A percentile compares a stretch with the other conserved stretches of the same genome.
These are phyloP conservation scores for Rotaria socialis DNA, from an alignment of 2,888 invertebrate species.

Conservation along the genomic window DNA sequence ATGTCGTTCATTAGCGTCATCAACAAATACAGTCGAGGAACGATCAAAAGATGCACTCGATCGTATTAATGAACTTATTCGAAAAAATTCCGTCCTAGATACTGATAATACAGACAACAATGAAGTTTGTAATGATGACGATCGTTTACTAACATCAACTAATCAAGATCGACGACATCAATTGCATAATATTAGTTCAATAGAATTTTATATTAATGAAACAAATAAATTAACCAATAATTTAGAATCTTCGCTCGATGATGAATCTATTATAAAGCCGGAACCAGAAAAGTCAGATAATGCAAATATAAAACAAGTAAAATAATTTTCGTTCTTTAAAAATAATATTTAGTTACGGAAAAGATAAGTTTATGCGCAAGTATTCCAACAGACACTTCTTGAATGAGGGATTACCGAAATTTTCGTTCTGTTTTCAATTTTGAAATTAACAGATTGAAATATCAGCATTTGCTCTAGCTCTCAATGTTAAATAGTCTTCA, in stretches of 20 bases:
- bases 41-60: slow-evolving; percentile 21
- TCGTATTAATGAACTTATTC: slow-evolving; percentile 30
- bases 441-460: too few species aligned
- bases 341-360: too few species aligned
- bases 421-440: too few species aligned
- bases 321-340: too few species aligned
- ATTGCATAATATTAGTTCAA: background rate
- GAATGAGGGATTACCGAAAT: too few species aligned
- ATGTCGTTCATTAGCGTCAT: background rate
- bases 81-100: slow-evolving; percentile 15
- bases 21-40: background rate
- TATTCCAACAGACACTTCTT: too few species aligned
- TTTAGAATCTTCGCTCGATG: background rate
- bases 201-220: slow-evolving; percentile 24
- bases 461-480: too few species aligned
- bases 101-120: background rate
- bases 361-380: too few species aligned
- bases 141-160: background rate
- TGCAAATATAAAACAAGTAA: too few species aligned
- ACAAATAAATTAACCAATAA: slow-evolving; percentile 1
- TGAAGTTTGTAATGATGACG: background rate
- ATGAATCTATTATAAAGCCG: background rate
- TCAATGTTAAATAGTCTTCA: too few species aligned
- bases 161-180: background rate
- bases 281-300: background rate